phyloP scores from a whole-genome alignment of 2,113 vertebrate species.

The Rhadina sibilatrix region DNA sequence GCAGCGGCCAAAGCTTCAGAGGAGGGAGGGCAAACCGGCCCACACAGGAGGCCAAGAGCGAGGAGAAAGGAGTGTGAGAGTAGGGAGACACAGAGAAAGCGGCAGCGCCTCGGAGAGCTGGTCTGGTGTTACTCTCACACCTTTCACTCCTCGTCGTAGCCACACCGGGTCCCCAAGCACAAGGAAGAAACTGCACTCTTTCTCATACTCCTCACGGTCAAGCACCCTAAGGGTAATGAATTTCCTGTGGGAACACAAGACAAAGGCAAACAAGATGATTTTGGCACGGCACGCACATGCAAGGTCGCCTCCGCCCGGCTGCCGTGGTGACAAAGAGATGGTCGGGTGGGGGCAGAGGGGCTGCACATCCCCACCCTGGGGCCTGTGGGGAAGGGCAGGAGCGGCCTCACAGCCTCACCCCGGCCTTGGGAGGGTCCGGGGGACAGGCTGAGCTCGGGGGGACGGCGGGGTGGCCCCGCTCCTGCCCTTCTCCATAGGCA shows the following conservation, averaged over 20 bases:
- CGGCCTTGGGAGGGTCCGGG: no score
- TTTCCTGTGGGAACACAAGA: conserved; percentile 96
- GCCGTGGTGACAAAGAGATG: conserved; percentile 75
- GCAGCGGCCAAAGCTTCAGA: conserved; percentile 67
- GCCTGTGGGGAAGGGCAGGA: conserved; percentile 68
- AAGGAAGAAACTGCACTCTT: conserved; percentile 92
- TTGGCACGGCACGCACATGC: conserved; percentile 80
- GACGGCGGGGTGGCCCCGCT: neutral
- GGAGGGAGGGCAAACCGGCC: conserved; percentile 69
- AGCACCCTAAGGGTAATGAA: conserved; percentile 88
- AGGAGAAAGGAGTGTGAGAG: conserved; percentile 83
- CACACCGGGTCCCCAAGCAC: conserved; percentile 91
- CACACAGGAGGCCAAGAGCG: conserved; percentile 57
- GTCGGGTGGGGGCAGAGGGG: conserved; percentile 61
- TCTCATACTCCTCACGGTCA: conserved; percentile 95
- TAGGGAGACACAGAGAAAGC: conserved; percentile 78
- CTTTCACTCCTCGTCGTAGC: conserved; percentile 92
- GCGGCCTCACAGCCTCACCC: neutral
- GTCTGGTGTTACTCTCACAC: conserved; percentile 88
- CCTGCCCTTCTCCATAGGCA: conserved; percentile 72
- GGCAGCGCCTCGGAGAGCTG: conserved; percentile 74
- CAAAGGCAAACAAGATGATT: conserved; percentile 88
- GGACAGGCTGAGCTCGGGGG: neutral
- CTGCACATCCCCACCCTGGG: conserved; percentile 69
- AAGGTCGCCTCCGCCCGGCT: conserved; percentile 58